Conservation (phyloP, 2,888 invertebrate genomes). For the Drosophila flavopinicola region DNA sequence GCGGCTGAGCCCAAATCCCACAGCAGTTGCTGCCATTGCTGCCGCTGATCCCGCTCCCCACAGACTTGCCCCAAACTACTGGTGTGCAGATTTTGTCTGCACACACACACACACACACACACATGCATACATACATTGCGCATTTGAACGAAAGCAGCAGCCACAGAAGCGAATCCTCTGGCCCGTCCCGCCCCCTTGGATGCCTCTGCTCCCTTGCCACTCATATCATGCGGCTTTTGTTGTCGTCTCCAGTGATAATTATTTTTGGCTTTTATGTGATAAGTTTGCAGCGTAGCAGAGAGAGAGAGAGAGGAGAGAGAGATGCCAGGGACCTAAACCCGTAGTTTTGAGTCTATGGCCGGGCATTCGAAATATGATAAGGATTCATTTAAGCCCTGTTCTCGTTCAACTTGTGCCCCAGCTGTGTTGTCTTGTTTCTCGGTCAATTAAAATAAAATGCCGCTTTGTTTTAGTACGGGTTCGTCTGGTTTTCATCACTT, state of each 20-base stretch:
- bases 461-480: slow-evolving; percentile 39
- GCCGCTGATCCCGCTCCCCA: not conserved
- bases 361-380: slow-evolving; percentile 67
- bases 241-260: slow-evolving; percentile 76
- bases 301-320: not conserved
- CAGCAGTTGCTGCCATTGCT: slow-evolving; percentile 14
- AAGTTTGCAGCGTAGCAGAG: slow-evolving; percentile 59
- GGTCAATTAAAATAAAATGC: slow-evolving; percentile 73
- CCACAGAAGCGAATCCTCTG: slow-evolving; percentile 39
- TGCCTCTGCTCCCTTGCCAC: slow-evolving; percentile 7
- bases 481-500: slow-evolving; percentile 39
- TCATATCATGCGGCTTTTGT: slow-evolving; percentile 56
- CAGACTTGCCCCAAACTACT: slow-evolving; percentile 20
- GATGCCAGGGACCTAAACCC: slow-evolving; percentile 16
- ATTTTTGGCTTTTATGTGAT: slow-evolving; percentile 79
- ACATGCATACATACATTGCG: slow-evolving; percentile 29
- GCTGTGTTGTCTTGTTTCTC: slow-evolving; percentile 37
- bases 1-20: slow-evolving; percentile 29
- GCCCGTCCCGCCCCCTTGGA: not conserved
- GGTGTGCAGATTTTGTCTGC: slow-evolving; percentile 43
- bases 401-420: slow-evolving; percentile 11
- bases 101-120: slow-evolving; percentile 4
- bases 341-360: slow-evolving; percentile 36
- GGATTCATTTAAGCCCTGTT: slow-evolving; percentile 58
- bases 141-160: slow-evolving; percentile 62